phyloP scores from a whole-genome alignment of 2,113 vertebrate species.

The Morone chrysops region DNA sequence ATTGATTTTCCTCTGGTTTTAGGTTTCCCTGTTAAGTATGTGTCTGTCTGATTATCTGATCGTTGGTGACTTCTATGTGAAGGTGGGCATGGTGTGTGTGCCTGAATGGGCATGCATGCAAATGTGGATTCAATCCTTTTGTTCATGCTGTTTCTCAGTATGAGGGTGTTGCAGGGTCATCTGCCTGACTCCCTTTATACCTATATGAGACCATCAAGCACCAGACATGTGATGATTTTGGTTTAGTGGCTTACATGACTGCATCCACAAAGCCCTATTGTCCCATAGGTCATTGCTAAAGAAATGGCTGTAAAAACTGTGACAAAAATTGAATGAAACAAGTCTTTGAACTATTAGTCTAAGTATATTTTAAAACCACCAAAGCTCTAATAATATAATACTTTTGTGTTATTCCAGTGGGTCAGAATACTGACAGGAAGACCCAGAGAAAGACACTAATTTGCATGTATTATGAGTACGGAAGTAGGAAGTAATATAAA shows the following conservation, averaged over 20 bases:
- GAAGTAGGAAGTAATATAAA: slow-evolving; percentile 17
- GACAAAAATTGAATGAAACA: background rate
- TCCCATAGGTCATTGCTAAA: background rate
- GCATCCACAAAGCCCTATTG: background rate
- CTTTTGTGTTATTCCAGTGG: background rate
- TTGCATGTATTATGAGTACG: background rate
- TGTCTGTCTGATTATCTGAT: slow-evolving; percentile 61
- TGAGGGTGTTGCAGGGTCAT: background rate
- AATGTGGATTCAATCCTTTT: slow-evolving; percentile 32
- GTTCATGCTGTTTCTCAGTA: slow-evolving; percentile 16
- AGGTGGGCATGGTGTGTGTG: slow-evolving; percentile 14
- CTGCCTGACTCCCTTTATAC: background rate
- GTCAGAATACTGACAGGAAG: background rate
- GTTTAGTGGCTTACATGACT: background rate
- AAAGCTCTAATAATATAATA: background rate
- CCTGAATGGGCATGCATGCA: slow-evolving; percentile 30
- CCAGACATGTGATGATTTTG: background rate
- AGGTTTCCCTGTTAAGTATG: slow-evolving; percentile 43
- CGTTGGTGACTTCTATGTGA: slow-evolving; percentile 49
- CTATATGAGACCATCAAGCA: background rate
- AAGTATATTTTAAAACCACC: slow-evolving; percentile 1
- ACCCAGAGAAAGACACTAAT: background rate
- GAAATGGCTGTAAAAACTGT: background rate
- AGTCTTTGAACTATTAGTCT: background rate
- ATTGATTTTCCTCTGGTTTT: slow-evolving; percentile 52